Percentiles rank a stretch among this genome's conserved stretches.
phyloP scores from a whole-genome alignment of 1,140 invertebrate species.

The Lepidurus arcticus region DNA sequence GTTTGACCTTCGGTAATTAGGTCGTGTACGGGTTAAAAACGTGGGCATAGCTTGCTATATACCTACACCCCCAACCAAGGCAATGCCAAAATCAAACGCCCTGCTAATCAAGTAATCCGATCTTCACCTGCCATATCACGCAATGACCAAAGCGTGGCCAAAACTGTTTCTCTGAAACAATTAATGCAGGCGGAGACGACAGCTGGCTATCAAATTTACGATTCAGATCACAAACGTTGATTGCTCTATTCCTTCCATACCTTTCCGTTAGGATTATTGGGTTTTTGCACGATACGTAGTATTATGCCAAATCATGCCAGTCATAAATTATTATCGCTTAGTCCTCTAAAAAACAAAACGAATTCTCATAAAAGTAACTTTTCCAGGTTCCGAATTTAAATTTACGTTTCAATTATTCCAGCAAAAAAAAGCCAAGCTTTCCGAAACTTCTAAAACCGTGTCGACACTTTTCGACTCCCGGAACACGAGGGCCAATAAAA shows the following conservation, averaged over 20 bases:
- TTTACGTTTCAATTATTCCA: too few species aligned
- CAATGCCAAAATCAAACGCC: too few species aligned
- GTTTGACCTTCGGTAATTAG: neutral
- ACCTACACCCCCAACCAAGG: too few species aligned
- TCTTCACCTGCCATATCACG: neutral
- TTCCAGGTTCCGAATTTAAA: too few species aligned
- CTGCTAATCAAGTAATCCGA: neutral
- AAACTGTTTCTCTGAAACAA: neutral
- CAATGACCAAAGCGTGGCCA: neutral
- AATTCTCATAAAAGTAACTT: too few species aligned
- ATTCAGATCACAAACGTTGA: conserved; percentile 14
- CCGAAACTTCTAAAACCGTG: too few species aligned
- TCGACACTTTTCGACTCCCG: too few species aligned
- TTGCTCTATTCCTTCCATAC: neutral
- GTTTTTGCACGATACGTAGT: neutral
- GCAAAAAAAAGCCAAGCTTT: too few species aligned
- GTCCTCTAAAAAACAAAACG: neutral
- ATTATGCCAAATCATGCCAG: neutral
- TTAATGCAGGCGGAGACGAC: neutral
- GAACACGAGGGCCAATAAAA: too few species aligned
- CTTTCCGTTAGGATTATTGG: neutral
- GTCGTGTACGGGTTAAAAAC: neutral
- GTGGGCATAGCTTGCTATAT: too few species aligned
- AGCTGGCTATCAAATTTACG: conserved; percentile 3
- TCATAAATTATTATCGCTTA: neutral